Evolutionary conservation across 2,797 vertebrate genomes (phyloP).

Genomic region (Graptemys geographica): DNA sequence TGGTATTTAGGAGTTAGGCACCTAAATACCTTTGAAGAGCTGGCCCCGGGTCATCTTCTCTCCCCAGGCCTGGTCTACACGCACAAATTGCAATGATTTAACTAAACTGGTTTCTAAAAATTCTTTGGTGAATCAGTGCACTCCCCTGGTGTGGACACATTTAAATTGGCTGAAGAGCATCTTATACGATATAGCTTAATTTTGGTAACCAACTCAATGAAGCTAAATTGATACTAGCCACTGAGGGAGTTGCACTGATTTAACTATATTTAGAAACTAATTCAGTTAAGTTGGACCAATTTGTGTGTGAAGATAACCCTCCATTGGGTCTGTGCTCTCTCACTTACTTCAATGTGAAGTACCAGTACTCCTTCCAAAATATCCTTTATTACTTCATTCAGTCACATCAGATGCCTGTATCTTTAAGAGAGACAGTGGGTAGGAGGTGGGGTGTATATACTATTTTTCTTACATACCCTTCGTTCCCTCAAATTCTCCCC

Average conservation of each 20-base stretch:
- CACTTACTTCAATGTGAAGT: background rate
- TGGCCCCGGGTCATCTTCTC: background rate
- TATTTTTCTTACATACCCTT: background rate
- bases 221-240: constrained; percentile 55
- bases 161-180: constrained; percentile 14
- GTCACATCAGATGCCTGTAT: background rate
- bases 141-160: background rate
- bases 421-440: background rate
- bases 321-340: constrained; percentile 22
- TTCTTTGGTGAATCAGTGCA: background rate
- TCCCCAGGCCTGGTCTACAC: background rate
- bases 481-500: background rate
- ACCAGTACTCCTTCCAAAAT: background rate
- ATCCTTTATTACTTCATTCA: accelerated
- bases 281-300: constrained; percentile 67
- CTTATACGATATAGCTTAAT: constrained; percentile 71
- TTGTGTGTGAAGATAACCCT: constrained; percentile 57
- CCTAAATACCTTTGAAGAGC: background rate
- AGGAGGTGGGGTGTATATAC: background rate
- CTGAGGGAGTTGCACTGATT: constrained; percentile 56
- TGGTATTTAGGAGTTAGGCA: background rate
- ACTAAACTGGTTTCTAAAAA: background rate
- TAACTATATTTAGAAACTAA: constrained; percentile 63
- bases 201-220: constrained; percentile 70
- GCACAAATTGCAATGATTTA: background rate